Evolutionary conservation across 2,113 vertebrate genomes (phyloP).

Genomic region (Corvus moneduloides): DNA sequence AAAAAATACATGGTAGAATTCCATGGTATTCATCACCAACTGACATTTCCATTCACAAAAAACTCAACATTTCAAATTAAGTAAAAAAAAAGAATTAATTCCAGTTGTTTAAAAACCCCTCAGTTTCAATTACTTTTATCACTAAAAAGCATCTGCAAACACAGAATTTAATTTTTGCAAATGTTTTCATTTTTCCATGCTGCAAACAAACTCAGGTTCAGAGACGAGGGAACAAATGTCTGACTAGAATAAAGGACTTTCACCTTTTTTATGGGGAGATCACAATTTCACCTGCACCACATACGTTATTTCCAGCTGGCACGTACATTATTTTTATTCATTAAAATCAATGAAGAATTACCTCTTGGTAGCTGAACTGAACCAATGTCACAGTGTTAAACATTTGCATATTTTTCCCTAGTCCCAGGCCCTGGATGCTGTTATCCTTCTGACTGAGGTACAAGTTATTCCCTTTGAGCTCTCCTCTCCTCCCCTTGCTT

Average conservation of each 20-base stretch:
- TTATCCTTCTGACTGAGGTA: not conserved
- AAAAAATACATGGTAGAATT: not conserved
- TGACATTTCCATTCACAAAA: not conserved
- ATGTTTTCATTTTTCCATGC: not conserved
- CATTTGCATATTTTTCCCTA: not conserved
- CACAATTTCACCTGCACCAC: not conserved
- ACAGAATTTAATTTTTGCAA: not conserved
- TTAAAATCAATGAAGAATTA: not conserved
- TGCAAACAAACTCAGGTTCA: not conserved
- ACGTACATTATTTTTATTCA: not conserved
- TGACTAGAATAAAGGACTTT: not conserved
- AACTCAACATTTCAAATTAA: not conserved
- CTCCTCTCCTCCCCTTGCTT: not conserved
- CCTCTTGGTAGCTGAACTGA: not conserved
- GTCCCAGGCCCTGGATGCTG: not conserved
- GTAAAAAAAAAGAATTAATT: not conserved
- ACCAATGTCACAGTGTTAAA: not conserved
- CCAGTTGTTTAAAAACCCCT: not conserved
- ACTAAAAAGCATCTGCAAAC: not conserved
- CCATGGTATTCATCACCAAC: not conserved
- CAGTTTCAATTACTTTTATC: not conserved
- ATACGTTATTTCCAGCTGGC: not conserved
- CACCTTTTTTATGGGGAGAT: not conserved
- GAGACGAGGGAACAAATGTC: not conserved
- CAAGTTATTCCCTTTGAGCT: not conserved